A percentile compares a stretch with the other conserved stretches of the same genome.
These are phyloP conservation scores for Rambutsinella grinnellia DNA, from an alignment of 2,888 invertebrate species.

Conservation along the genomic window DNA sequence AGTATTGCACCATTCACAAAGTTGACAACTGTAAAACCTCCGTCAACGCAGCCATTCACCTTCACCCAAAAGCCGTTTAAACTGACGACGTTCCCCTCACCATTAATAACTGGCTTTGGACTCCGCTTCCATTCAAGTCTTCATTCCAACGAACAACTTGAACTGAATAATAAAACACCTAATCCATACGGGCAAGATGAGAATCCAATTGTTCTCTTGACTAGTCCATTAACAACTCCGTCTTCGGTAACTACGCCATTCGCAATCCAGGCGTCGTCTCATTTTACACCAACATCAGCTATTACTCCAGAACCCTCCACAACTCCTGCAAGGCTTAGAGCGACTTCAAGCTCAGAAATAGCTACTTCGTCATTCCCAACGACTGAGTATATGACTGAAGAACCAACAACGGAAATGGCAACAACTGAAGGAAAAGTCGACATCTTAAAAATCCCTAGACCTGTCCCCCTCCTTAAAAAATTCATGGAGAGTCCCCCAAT, in stretches of 20 bases:
- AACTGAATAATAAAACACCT: conserved; percentile 21
- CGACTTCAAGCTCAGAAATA: neutral
- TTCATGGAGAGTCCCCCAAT: conserved; percentile 44
- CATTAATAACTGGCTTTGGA: conserved; percentile 33
- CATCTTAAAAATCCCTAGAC: conserved; percentile 10
- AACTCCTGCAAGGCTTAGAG: neutral
- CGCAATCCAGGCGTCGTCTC: neutral
- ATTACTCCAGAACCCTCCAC: neutral
- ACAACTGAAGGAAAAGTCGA: conserved; percentile 25
- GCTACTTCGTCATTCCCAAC: neutral
- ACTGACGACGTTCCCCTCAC: neutral
- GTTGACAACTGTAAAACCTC: neutral
- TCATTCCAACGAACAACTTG: conserved; percentile 20
- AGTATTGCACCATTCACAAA: neutral
- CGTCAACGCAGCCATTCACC: neutral
- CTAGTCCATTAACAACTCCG: neutral
- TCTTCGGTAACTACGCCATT: neutral
- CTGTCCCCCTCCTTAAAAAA: conserved; percentile 36
- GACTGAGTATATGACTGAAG: neutral
- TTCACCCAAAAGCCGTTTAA: neutral
- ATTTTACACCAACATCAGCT: neutral
- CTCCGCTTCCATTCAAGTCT: conserved; percentile 41
- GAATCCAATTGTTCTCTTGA: neutral
- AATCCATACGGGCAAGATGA: conserved; percentile 34
- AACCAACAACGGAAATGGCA: neutral